These are phyloP conservation scores for Lophochroa leadbeateri DNA, from an alignment of 2,113 vertebrate species.

Conservation along the genomic window DNA sequence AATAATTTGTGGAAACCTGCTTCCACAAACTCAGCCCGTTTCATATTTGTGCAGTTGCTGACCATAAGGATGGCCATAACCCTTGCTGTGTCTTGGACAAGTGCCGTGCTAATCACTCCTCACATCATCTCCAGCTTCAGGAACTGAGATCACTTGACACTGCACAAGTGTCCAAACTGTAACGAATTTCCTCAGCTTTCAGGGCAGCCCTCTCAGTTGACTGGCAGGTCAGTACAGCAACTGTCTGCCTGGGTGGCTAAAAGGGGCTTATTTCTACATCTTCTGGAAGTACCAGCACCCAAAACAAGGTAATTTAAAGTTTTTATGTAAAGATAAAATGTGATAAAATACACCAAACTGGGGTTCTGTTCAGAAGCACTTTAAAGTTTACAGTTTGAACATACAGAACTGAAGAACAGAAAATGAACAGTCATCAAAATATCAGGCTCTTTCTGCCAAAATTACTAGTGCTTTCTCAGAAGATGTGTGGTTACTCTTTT, in stretches of 20 bases:
- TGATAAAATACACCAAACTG: neutral
- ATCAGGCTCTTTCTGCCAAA: neutral
- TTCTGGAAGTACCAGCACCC: neutral
- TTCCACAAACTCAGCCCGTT: slow-evolving; percentile 68
- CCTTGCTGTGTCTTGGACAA: slow-evolving; percentile 75
- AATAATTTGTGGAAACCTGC: slow-evolving; percentile 73
- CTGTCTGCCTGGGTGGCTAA: slow-evolving; percentile 67
- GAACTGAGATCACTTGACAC: slow-evolving; percentile 71
- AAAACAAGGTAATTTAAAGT: neutral
- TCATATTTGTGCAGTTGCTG: slow-evolving; percentile 83
- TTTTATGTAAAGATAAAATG: slow-evolving; percentile 34
- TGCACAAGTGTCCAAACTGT: slow-evolving; percentile 58
- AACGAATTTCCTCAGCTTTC: slow-evolving; percentile 58
- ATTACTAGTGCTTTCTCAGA: neutral
- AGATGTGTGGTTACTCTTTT: neutral
- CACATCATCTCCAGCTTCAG: slow-evolving; percentile 38
- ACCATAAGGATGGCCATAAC: slow-evolving; percentile 70
- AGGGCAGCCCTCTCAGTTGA: slow-evolving; percentile 54
- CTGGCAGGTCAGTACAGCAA: slow-evolving; percentile 51
- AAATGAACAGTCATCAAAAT: neutral
- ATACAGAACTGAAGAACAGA: neutral
- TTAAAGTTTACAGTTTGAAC: neutral
- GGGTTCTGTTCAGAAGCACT: neutral
- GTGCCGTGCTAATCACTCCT: slow-evolving; percentile 70
- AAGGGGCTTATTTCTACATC: neutral